These are phyloP conservation scores for Philhelius pedissequus DNA, from an alignment of 2,888 invertebrate species.

Conservation along the genomic window DNA sequence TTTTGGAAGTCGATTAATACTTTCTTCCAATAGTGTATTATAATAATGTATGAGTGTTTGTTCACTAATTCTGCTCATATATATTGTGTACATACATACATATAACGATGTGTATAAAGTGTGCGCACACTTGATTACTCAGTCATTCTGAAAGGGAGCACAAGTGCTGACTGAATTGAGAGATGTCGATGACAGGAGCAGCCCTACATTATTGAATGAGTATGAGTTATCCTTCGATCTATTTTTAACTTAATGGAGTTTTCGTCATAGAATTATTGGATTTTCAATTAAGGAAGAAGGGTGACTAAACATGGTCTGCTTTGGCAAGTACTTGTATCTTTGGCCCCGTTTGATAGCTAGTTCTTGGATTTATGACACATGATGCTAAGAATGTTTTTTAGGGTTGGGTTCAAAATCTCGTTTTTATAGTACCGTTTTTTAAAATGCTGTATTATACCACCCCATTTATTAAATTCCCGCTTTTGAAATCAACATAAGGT, in stretches of 20 bases:
- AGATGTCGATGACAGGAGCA: slow-evolving; percentile 33
- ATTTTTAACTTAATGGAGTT: slow-evolving; percentile 45
- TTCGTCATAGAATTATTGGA: slow-evolving; percentile 30
- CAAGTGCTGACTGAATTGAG: slow-evolving; percentile 24
- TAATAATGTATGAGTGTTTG: not conserved
- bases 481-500: too few species aligned
- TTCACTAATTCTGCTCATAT: not conserved
- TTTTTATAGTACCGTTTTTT: not conserved
- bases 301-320: not conserved
- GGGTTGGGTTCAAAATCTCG: too few species aligned
- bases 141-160: slow-evolving; percentile 31
- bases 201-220: not conserved
- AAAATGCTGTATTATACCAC: too few species aligned
- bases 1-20: not conserved
- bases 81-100: not conserved
- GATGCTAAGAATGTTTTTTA: not conserved
- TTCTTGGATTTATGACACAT: not conserved
- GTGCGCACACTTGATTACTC: slow-evolving; percentile 39
- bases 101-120: not conserved
- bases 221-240: slow-evolving; percentile 33
- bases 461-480: too few species aligned
- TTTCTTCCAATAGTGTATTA: not conserved
- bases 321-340: not conserved
- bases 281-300: slow-evolving; percentile 6
- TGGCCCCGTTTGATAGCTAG: not conserved